Evolutionary conservation across 2,113 vertebrate species (phyloP).

Genomic region (Epinephelus moara): DNA sequence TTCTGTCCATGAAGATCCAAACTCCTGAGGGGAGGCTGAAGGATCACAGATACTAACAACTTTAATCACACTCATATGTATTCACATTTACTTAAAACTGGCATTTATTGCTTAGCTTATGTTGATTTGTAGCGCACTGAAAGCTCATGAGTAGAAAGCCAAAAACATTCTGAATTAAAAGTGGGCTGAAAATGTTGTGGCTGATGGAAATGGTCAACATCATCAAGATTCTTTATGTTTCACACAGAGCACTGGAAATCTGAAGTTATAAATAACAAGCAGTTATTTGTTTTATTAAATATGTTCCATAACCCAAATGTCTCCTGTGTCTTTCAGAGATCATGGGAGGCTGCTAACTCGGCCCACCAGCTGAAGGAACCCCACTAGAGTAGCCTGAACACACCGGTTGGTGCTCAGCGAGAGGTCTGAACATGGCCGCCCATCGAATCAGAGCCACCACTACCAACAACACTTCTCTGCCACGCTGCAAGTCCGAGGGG

Average conservation of each 20-base stretch:
- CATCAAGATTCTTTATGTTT: neutral
- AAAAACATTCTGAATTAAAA: constrained; percentile 18
- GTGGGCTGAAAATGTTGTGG: neutral
- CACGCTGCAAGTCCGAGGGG: constrained; percentile 95
- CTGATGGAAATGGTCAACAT: too few relatives aligned
- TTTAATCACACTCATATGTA: constrained; percentile 20
- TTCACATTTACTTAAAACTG: neutral
- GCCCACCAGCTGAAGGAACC: constrained; percentile 25
- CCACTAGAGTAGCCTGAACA: constrained; percentile 16
- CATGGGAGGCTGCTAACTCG: constrained; percentile 62
- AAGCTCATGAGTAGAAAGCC: neutral
- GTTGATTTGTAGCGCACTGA: constrained; percentile 7
- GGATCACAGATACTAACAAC: constrained; percentile 12
- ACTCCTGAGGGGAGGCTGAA: neutral
- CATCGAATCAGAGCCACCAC: constrained; percentile 93
- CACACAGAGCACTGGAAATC: neutral
- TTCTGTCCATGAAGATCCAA: neutral
- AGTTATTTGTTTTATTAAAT: neutral
- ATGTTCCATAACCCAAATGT: neutral
- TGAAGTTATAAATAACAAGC: neutral
- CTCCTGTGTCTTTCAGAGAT: constrained; percentile 67
- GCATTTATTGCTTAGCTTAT: neutral
- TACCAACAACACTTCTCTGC: constrained; percentile 88
- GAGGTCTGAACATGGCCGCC: constrained; percentile 88
- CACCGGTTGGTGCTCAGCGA: constrained; percentile 25